Percentiles rank a stretch among this genome's conserved stretches.
These are phyloP conservation scores for Catalaphyllia jardinei DNA, from an alignment of 64 coral and sea anemone species.

Conservation along the genomic window DNA sequence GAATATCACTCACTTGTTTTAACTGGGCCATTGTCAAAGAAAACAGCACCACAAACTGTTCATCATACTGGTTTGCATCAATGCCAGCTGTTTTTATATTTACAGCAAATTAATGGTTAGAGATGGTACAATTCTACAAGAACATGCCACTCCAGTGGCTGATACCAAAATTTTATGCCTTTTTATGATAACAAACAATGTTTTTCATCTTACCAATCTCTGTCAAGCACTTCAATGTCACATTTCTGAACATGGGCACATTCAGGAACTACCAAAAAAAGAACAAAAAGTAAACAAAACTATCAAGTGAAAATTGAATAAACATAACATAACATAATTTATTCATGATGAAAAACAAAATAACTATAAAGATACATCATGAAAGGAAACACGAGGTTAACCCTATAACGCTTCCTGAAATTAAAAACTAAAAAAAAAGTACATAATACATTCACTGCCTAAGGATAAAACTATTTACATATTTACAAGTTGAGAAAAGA, in stretches of 20 bases:
- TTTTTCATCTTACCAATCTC: constrained; percentile 86
- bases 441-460: no score
- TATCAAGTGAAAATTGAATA: no score
- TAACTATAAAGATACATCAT: no score
- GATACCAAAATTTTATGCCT: neutral
- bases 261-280: constrained; percentile 78
- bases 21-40: constrained; percentile 94
- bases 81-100: constrained; percentile 80
- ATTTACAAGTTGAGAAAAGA: no score
- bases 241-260: constrained; percentile 99
- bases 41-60: constrained; percentile 91
- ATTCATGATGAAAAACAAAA: no score
- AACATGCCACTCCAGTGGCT: no score
- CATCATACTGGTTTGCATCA: constrained; percentile 94
- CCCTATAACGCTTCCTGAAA: no score
- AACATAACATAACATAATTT: no score
- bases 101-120: neutral
- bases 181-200: neutral
- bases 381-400: no score
- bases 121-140: no score
- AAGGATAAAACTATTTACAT: no score
- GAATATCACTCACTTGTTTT: constrained; percentile 84
- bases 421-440: no score
- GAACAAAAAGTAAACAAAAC: constrained; percentile 2
- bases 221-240: constrained; percentile 96